Evolutionary conservation across 2,888 invertebrate genomes (phyloP).

Genomic region (Tubulanus polymorphus): DNA sequence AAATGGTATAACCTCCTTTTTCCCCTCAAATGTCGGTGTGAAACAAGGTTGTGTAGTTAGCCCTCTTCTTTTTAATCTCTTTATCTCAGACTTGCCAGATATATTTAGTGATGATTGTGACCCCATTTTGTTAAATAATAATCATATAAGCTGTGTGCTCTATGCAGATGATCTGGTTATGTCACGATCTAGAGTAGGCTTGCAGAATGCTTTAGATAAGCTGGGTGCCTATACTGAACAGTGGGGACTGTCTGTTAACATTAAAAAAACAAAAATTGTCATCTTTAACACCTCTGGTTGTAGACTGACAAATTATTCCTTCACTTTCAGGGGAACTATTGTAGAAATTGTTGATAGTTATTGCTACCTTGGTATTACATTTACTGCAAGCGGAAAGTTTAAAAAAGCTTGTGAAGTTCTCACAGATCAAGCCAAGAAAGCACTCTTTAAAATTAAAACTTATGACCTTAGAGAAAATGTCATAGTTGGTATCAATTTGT

Average conservation of each 20-base stretch:
- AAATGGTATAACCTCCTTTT: background rate
- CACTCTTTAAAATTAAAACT: slow-evolving; percentile 51
- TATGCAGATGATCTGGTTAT: background rate
- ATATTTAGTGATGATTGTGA: background rate
- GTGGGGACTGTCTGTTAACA: background rate
- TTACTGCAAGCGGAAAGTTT: background rate
- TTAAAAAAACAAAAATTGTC: background rate
- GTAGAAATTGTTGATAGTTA: background rate
- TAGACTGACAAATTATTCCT: background rate
- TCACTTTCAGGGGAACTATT: background rate
- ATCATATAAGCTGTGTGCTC: background rate
- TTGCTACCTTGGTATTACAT: background rate
- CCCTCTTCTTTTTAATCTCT: background rate
- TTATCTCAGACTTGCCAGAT: background rate
- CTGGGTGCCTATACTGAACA: background rate
- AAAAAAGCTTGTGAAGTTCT: background rate
- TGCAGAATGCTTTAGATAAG: background rate
- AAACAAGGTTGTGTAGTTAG: background rate
- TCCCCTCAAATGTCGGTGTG: background rate
- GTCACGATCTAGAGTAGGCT: background rate
- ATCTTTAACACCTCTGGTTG: background rate
- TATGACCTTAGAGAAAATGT: background rate
- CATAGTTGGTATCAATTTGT: no score
- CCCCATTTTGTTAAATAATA: background rate
- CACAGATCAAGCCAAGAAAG: background rate